Evolutionary conservation across 1,140 invertebrate genomes (phyloP).

Genomic region (Campoletis sonorensis): DNA sequence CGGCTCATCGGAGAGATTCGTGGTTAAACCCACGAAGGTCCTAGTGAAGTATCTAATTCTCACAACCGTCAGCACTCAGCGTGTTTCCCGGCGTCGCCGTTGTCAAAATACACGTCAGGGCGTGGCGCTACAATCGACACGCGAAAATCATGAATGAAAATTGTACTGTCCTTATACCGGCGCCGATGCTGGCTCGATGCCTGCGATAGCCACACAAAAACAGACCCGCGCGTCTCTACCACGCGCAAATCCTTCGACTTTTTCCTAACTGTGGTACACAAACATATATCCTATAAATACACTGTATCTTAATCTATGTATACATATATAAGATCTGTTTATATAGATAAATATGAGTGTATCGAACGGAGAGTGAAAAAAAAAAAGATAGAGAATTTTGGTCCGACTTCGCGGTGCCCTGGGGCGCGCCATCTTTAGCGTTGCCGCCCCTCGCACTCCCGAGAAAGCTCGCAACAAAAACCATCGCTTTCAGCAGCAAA

Average conservation of each 20-base stretch:
- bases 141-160: slow-evolving; percentile 73
- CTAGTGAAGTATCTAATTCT: not conserved
- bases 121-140: slow-evolving; percentile 54
- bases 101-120: slow-evolving; percentile 43
- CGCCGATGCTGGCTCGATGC: slow-evolving; percentile 48
- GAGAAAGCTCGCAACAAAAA: not conserved
- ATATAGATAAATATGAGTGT: no score
- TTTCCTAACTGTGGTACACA: slow-evolving; percentile 10
- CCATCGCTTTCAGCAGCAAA: not conserved
- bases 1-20: no score
- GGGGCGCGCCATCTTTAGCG: slow-evolving; percentile 36
- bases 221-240: slow-evolving; percentile 6
- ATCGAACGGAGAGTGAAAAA: no score
- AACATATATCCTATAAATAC: not conserved
- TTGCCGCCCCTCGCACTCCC: slow-evolving; percentile 6
- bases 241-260: slow-evolving; percentile 36
- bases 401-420: slow-evolving; percentile 22
- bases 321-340: not conserved
- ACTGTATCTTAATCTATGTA: not conserved
- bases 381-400: no score
- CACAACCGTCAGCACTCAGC: not conserved
- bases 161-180: slow-evolving; percentile 56
- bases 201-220: slow-evolving; percentile 32
- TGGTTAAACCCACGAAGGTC: no score
- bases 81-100: slow-evolving; percentile 31